Evolutionary conservation across 2,888 invertebrate genomes (phyloP).

Genomic region (Dynastes maya): DNA sequence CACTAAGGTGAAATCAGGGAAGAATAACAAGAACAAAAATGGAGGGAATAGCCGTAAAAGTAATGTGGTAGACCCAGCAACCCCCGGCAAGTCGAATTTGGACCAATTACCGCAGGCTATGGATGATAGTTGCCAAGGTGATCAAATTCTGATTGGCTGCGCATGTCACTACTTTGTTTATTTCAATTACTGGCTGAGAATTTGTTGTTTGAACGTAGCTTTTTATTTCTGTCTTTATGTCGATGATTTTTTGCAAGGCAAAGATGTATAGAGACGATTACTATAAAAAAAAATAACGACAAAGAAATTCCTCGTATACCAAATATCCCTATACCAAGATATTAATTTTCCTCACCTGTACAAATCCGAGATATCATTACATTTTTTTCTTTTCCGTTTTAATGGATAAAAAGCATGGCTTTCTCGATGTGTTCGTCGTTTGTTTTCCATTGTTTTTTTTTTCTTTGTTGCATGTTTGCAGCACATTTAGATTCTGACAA

Average conservation of each 20-base stretch:
- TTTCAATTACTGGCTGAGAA: not conserved
- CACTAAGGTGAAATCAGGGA: not conserved
- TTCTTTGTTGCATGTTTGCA: slow-evolving; percentile 58
- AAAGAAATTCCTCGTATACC: too few relatives aligned
- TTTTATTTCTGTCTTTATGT: slow-evolving; percentile 12
- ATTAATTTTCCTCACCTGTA: not conserved
- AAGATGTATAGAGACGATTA: too few relatives aligned
- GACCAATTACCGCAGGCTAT: not conserved
- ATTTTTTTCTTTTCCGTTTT: not conserved
- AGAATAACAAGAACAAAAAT: slow-evolving; percentile 10
- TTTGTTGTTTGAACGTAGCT: slow-evolving; percentile 6
- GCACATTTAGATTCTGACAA: slow-evolving; percentile 66
- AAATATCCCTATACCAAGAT: too few relatives aligned
- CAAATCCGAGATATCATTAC: not conserved
- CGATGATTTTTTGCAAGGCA: not conserved
- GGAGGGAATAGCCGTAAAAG: not conserved
- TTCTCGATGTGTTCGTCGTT: slow-evolving; percentile 33
- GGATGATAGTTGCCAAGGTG: slow-evolving; percentile 10
- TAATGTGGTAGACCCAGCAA: not conserved
- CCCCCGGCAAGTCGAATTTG: not conserved
- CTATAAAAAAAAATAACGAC: too few relatives aligned
- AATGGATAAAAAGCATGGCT: slow-evolving; percentile 44
- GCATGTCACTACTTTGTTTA: not conserved
- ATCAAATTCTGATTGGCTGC: slow-evolving; percentile 9
- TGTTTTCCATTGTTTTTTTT: slow-evolving; percentile 1